Percentiles rank a stretch among this genome's conserved stretches.
Evolutionary conservation across 2,113 vertebrate species (phyloP).

Genomic region (Tringa solitaria): DNA sequence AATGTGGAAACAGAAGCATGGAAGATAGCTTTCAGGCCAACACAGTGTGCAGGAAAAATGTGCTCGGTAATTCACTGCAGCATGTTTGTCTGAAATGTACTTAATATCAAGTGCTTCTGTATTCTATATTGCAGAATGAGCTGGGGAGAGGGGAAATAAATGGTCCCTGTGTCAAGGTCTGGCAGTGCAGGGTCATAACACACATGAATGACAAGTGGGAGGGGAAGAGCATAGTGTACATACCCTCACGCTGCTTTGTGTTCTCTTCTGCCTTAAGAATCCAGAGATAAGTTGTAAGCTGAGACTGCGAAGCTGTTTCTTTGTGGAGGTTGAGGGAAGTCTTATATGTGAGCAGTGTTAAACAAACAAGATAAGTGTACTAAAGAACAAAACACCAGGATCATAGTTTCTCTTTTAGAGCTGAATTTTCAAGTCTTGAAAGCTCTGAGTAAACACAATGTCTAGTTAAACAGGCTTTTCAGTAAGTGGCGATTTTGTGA

Average conservation of each 20-base stretch:
- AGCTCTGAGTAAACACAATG: not conserved
- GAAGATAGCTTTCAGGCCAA: not conserved
- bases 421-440: not conserved
- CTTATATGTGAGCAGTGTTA: not conserved
- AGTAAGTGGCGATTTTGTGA: not conserved
- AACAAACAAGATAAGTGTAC: not conserved
- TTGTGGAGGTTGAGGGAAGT: not conserved
- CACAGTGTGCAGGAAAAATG: not conserved
- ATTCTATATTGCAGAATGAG: not conserved
- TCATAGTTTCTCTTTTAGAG: not conserved
- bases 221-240: not conserved
- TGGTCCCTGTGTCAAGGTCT: not conserved
- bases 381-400: not conserved
- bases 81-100: not conserved
- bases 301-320: not conserved
- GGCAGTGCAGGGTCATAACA: not conserved
- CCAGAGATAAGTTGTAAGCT: not conserved
- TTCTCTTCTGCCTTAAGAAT: not conserved
- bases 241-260: not conserved
- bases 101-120: not conserved
- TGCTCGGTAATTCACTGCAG: not conserved
- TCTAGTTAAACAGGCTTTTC: not conserved
- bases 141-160: accelerated
- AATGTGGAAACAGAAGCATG: not conserved
- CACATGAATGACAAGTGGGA: not conserved